Percentiles rank a stretch among this genome's conserved stretches.
phyloP scores from a whole-genome alignment of 2,113 vertebrate species.

The Nothoprocta perdicaria region DNA sequence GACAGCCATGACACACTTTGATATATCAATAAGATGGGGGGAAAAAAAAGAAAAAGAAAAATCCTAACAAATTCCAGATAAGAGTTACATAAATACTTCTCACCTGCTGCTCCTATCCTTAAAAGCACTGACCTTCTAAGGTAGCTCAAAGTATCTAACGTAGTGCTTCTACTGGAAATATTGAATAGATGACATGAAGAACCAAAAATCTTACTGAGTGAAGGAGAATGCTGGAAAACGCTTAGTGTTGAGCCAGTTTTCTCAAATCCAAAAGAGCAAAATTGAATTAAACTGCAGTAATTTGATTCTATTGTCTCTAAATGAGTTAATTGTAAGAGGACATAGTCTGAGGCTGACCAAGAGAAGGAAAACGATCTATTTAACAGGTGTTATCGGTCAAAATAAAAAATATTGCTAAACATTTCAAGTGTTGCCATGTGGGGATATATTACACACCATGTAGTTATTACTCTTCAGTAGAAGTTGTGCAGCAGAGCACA shows the following conservation, averaged over 20 bases:
- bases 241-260: background rate
- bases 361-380: background rate
- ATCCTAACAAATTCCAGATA: slow-evolving; percentile 42
- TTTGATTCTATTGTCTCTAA: background rate
- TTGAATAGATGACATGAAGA: background rate
- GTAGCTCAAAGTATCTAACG: background rate
- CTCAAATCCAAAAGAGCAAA: background rate
- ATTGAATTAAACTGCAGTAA: background rate
- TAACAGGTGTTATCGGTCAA: slow-evolving; percentile 42
- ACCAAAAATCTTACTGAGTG: background rate
- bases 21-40: background rate
- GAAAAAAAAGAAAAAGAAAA: background rate
- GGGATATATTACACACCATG: background rate
- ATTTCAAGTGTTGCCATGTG: slow-evolving; percentile 7
- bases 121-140: background rate
- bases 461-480: background rate
- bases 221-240: background rate
- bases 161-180: background rate
- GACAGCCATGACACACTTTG: slow-evolving; percentile 44
- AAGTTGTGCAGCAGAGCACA: background rate
- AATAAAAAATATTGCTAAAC: slow-evolving; percentile 5
- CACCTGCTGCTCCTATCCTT: background rate
- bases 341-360: background rate
- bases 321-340: background rate
- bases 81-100: background rate